These are phyloP conservation scores for Megatriorchis doriae DNA, from an alignment of 2,113 vertebrate genomes.

Conservation along the genomic window DNA sequence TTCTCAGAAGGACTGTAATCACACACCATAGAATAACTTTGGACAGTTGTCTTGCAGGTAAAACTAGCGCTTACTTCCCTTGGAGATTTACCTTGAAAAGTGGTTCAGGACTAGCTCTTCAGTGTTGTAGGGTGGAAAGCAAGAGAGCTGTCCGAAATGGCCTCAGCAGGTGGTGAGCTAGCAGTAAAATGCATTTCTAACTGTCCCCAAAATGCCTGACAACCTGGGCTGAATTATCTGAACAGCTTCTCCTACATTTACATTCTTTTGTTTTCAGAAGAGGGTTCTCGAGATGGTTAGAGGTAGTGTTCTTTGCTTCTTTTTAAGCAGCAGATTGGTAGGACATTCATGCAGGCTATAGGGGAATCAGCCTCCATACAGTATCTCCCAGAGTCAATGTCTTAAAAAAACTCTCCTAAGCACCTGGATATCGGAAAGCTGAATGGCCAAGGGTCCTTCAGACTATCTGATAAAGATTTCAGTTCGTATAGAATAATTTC, in stretches of 20 bases:
- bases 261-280: not conserved
- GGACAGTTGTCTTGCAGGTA: not conserved
- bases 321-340: not conserved
- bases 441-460: not conserved
- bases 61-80: not conserved
- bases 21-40: not conserved
- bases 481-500: not conserved
- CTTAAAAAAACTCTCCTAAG: not conserved
- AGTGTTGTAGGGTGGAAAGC: not conserved
- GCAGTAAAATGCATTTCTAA: not conserved
- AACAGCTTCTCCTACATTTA: not conserved
- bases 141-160: not conserved
- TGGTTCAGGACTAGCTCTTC: not conserved
- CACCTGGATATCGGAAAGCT: not conserved
- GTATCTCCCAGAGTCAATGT: not conserved
- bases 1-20: not conserved
- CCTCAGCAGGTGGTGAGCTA: accelerated
- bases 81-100: not conserved
- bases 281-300: not conserved
- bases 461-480: not conserved
- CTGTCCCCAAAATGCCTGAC: not conserved
- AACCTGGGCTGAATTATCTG: not conserved
- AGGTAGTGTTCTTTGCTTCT: not conserved
- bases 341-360: not conserved
- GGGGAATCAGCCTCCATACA: not conserved